Conservation (phyloP, 2,113 vertebrate species). For the Neodon shergylaensis region DNA sequence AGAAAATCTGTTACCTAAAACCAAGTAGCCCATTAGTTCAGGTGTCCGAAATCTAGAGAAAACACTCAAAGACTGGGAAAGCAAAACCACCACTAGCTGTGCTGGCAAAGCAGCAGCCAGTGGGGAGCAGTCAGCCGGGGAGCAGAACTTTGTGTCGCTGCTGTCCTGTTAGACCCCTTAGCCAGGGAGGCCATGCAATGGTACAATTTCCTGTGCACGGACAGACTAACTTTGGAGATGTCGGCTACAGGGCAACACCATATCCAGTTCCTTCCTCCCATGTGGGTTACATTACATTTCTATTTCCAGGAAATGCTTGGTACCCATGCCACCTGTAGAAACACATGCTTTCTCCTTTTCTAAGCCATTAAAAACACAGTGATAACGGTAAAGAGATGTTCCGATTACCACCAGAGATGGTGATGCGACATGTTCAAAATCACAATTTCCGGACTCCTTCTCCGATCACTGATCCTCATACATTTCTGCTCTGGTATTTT, state of each 20-base stretch:
- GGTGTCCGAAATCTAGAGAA: background rate
- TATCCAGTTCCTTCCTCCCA: background rate
- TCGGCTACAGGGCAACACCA: too few species aligned
- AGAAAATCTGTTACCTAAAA: constrained; percentile 21
- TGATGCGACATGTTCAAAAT: background rate
- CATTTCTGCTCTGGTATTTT: background rate
- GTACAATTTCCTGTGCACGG: constrained; percentile 39
- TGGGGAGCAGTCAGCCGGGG: rapidly evolving
- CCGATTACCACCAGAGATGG: background rate
- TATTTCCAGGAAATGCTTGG: background rate
- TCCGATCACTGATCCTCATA: background rate
- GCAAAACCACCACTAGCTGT: background rate
- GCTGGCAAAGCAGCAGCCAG: constrained; percentile 35
- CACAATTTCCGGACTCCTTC: background rate
- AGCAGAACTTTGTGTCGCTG: background rate
- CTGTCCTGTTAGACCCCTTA: constrained; percentile 57
- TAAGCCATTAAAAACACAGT: background rate
- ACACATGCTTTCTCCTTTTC: background rate
- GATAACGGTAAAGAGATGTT: background rate
- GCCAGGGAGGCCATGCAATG: background rate
- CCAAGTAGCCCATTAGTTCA: background rate
- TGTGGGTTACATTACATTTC: background rate
- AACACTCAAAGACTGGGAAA: background rate
- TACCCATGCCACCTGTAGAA: background rate
- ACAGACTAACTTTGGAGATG: background rate